Percentiles rank a stretch among this genome's conserved stretches.
Conservation (phyloP, 2,113 vertebrate species). For the Chlamydotis undulata region DNA sequence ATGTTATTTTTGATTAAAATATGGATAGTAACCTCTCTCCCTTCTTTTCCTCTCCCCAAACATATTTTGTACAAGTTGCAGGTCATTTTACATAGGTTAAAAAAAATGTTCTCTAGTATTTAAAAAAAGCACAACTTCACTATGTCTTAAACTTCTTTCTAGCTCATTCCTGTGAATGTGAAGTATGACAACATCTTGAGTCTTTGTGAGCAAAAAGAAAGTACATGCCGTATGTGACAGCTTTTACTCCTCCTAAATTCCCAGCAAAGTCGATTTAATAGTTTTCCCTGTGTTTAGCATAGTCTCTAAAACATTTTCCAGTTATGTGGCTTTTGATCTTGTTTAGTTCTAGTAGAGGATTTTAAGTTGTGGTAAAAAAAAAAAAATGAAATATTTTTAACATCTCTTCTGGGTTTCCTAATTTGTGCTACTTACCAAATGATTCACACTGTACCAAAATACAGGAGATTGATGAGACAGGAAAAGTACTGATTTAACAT, state of each 20-base stretch:
- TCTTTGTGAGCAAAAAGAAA: background rate
- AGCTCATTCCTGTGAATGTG: background rate
- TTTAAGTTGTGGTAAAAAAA: background rate
- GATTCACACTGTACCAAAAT: slow-evolving; percentile 54
- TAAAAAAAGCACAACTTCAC: background rate
- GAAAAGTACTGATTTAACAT: slow-evolving; percentile 62
- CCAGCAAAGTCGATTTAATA: background rate
- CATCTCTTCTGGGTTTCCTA: slow-evolving; percentile 16
- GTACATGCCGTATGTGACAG: background rate
- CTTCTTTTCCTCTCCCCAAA: background rate
- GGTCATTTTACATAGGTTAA: background rate
- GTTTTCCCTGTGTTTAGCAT: background rate
- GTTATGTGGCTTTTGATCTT: background rate
- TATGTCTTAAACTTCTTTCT: background rate
- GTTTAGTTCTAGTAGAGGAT: background rate
- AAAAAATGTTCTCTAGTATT: background rate
- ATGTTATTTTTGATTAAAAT: background rate
- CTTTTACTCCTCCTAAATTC: background rate
- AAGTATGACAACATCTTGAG: background rate
- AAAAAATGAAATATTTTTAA: background rate
- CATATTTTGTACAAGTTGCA: background rate
- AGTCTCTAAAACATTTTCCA: background rate
- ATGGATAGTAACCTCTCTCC: background rate
- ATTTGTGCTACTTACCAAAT: slow-evolving; percentile 43
- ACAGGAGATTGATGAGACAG: slow-evolving; percentile 53